Conservation (phyloP, 1,140 invertebrate species). For the Aphidius ervi region DNA sequence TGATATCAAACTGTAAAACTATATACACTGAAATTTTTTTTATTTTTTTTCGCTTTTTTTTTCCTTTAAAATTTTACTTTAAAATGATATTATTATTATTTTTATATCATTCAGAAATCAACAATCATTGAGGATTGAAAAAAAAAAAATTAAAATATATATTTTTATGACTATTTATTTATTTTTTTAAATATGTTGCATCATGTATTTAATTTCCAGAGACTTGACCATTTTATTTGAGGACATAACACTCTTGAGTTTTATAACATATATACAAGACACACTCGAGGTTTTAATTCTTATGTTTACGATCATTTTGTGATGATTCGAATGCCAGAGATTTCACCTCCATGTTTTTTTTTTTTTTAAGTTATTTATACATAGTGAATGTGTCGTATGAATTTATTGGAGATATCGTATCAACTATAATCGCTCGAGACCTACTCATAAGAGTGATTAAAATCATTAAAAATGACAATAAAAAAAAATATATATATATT, state of each 20-base stretch:
- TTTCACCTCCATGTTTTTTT: neutral
- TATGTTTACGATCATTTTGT: constrained; percentile 17
- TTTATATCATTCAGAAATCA: neutral
- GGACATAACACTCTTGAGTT: constrained; percentile 13
- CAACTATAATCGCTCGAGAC: constrained; percentile 5
- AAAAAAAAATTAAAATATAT: neutral
- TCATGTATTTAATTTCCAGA: constrained; percentile 17
- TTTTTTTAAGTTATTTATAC: neutral
- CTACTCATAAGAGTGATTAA: constrained; percentile 6
- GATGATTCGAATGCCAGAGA: neutral
- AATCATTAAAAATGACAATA: neutral
- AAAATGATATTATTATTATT: neutral
- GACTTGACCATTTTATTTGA: constrained; percentile 9
- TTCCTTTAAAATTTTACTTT: neutral
- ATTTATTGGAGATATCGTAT: constrained; percentile 13
- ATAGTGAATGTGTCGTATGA: neutral
- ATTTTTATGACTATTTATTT: neutral
- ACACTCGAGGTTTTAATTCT: constrained; percentile 2
- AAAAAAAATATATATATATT: neutral
- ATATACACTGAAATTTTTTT: no score
- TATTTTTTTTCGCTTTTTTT: neutral
- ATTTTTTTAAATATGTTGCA: constrained; percentile 3
- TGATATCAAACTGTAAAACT: neutral
- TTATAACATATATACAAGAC: constrained; percentile 12
- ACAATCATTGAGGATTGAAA: neutral